Evolutionary conservation across 2,888 invertebrate species (phyloP).

Genomic region (Mantis religiosa): DNA sequence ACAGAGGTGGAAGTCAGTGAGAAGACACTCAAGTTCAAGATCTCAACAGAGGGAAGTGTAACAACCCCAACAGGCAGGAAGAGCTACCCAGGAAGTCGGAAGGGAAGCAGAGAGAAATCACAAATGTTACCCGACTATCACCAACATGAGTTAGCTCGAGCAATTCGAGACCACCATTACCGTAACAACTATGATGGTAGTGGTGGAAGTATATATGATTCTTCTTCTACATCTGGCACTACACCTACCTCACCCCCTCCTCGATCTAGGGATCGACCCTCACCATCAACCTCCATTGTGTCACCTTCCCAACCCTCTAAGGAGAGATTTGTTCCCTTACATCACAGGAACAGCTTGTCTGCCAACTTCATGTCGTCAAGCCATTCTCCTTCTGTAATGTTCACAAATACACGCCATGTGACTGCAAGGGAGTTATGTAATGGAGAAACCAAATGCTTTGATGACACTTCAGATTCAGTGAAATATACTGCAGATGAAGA

Average conservation of each 20-base stretch:
- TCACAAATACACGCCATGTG: background rate
- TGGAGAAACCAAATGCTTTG: background rate
- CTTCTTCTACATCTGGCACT: background rate
- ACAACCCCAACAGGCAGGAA: constrained; percentile 45
- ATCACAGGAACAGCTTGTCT: background rate
- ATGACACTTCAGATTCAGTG: background rate
- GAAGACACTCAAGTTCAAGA: constrained; percentile 70
- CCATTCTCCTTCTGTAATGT: background rate
- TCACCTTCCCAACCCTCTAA: background rate
- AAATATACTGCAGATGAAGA: background rate
- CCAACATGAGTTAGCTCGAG: constrained; percentile 46
- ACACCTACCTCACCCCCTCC: constrained; percentile 16
- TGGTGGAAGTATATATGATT: constrained; percentile 6
- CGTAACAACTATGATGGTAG: background rate
- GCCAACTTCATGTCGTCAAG: background rate
- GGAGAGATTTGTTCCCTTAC: background rate
- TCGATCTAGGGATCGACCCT: background rate
- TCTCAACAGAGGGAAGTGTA: constrained; percentile 62
- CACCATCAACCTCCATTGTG: background rate
- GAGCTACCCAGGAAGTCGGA: constrained; percentile 64
- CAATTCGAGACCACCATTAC: constrained; percentile 30
- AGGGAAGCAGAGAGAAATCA: constrained; percentile 61
- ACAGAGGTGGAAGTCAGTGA: constrained; percentile 65
- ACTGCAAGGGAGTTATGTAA: background rate
- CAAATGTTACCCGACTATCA: constrained; percentile 42